Evolutionary conservation across 2,797 vertebrate genomes (phyloP), one percentile per base, ranked within the genome.

Genomic region (Danio albolineatus): DNA sequence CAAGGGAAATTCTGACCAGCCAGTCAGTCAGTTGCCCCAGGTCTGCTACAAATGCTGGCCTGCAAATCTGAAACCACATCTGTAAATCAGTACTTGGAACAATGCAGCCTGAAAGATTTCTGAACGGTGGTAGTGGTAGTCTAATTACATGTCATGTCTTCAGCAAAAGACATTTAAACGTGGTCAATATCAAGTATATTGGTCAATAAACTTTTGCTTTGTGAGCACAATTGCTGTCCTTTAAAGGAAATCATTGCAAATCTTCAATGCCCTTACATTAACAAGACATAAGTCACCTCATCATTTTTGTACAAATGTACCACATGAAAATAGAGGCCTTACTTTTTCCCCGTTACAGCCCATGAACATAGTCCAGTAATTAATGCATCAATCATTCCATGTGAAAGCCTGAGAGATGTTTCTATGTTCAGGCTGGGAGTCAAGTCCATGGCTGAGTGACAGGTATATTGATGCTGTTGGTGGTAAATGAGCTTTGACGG

Each of bases 111-210:
- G 84, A 86, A 87, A 91, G 88, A 82, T 85, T 83, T 85, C 62
- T 7, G 70, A 85, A 85, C 87, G 89, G 86, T 81, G 86, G 87
- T 82, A 87, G 87, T 91, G 28, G 28, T 28, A 83, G 85, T 89
- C 88, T 90, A 90, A 85, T 90, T 88, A 85, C 89, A 91, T 91
- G 89, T 92, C 91, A n/a, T n/a, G n/a, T n/a, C n/a, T n/a, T n/a
- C n/a, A n/a, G n/a, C n/a, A n/a, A n/a, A n/a, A n/a, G n/a, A n/a
- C n/a, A n/a, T n/a, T n/a, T n/a, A n/a, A n/a, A n/a, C n/a, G n/a
- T n/a, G 88, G 85, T 91, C 57, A 60, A 16, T 60, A 60, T 60
- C 16, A 60, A 28, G 13, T 28, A 28, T 36, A 60, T 7, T 8
- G 12, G 6, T 80, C 88, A 89, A 12, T 2, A 70, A 54, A 39